Base-by-base conservation (phyloP, 2,113 vertebrate species). In the Aplodontia rufa region DNA sequence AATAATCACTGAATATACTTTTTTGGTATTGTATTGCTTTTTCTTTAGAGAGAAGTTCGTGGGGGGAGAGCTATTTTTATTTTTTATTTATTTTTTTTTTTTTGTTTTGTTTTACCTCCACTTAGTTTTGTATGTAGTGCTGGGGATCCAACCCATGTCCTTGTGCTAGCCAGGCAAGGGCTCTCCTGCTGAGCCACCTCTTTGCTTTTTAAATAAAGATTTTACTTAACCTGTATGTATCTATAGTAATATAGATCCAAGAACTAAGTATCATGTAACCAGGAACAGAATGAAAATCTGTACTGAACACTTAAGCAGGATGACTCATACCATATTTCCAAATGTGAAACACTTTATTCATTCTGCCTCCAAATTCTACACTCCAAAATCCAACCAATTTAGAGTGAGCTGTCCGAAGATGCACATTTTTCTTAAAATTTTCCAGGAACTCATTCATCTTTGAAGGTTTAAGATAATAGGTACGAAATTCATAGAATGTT, bases 341-440 rank as follows among this genome's bases (percentile, higher is more conserved):
- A 91, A 99, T 97, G 93, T 99, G 99, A 92, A 99, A 97, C n/a
- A 99, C 99, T 95, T 99, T 99, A 98, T 99, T 99, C 91, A 99
- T 96, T 96, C 99, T 97, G 84, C 99, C 99, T 16, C 99, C 99
- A 40, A 99, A 99, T 97, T 99, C 99, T 0, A 98, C 97, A 19
- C 96, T 99, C 99, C 99, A 99, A 93, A 98, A 99, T 62, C 99
- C 99, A 91, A 99, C 55, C 96, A 99, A 97, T 97, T 99, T 97
- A 0, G 99, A 99, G 96, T 99, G 99, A 75, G 99, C 98, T 1
- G 98, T 99, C 58, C 99, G 98, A 71, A 99, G 97, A 91, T 99
- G 98, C 64, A 99, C 62, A 94, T 99, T 98, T 97, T 99, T 99
- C 90, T 95, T 98, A 93, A 98, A 93, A 94, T 99, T 91, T 81